Conservation (phyloP, 2,888 invertebrate genomes). For the Microctonus hyperodae region DNA sequence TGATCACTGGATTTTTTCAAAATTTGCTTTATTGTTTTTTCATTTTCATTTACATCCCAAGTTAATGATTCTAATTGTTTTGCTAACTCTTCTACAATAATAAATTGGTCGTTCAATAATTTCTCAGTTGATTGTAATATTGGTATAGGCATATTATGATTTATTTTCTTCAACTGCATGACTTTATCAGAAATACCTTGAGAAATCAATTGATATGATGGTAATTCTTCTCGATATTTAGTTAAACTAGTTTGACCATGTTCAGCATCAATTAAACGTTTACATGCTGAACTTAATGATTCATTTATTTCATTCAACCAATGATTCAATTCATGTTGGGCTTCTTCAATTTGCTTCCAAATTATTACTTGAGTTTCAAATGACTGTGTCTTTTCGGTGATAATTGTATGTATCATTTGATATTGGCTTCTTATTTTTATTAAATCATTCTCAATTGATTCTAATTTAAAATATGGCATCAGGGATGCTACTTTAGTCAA, state of each 20-base stretch:
- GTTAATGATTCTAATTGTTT: slow-evolving; percentile 78
- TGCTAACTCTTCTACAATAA: slow-evolving; percentile 75
- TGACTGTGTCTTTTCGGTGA: slow-evolving; percentile 78
- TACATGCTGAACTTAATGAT: slow-evolving; percentile 76
- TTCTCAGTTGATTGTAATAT: slow-evolving; percentile 73
- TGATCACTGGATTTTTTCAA: slow-evolving; percentile 76
- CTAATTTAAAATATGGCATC: slow-evolving; percentile 71
- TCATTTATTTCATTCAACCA: slow-evolving; percentile 88
- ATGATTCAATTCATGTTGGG: slow-evolving; percentile 80
- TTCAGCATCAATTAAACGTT: slow-evolving; percentile 81
- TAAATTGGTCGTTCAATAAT: slow-evolving; percentile 78
- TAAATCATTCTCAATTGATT: slow-evolving; percentile 67
- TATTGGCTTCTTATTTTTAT: slow-evolving; percentile 72
- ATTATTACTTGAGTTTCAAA: slow-evolving; percentile 89
- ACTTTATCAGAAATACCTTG: slow-evolving; percentile 82
- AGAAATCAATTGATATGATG: slow-evolving; percentile 77
- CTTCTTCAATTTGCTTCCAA: slow-evolving; percentile 91
- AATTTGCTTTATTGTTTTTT: slow-evolving; percentile 74
- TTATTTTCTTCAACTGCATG: slow-evolving; percentile 78
- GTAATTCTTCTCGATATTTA: slow-evolving; percentile 87
- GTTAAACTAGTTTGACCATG: slow-evolving; percentile 78
- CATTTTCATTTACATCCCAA: slow-evolving; percentile 76
- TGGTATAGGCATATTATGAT: slow-evolving; percentile 73
- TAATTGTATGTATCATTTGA: slow-evolving; percentile 75
- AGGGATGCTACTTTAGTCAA: slow-evolving; percentile 75